These are phyloP conservation scores for Cosmia trapezina DNA, from an alignment of 2,888 invertebrate genomes.

Conservation along the genomic window DNA sequence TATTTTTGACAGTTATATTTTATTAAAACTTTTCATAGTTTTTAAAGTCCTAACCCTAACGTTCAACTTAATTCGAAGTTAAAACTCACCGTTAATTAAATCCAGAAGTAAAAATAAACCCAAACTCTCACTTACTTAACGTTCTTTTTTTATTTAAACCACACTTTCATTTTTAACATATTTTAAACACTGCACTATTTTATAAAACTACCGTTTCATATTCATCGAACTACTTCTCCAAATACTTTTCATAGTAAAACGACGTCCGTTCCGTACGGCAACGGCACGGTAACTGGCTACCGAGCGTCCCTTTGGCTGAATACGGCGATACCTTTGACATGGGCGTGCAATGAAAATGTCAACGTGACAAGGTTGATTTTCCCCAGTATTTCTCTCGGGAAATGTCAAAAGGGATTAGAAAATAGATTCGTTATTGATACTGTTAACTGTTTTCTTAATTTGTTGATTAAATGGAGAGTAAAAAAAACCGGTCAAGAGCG, in stretches of 20 bases:
- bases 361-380: conserved; percentile 63
- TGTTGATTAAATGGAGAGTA: background rate
- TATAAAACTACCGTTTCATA: conserved; percentile 6
- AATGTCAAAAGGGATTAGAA: conserved; percentile 46
- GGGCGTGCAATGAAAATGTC: conserved; percentile 64
- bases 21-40: background rate
- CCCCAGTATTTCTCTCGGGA: conserved; percentile 55
- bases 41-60: background rate
- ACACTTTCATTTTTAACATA: conserved; percentile 38
- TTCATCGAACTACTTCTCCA: conserved; percentile 40
- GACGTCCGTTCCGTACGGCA: conserved; percentile 32
- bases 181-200: conserved; percentile 48
- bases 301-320: conserved; percentile 48
- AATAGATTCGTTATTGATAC: conserved; percentile 33
- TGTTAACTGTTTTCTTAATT: background rate
- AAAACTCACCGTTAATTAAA: conserved; percentile 40
- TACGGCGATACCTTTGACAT: conserved; percentile 65
- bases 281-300: conserved; percentile 47
- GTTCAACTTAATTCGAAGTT: background rate
- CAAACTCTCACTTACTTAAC: background rate
- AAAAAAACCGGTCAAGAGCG: too few species aligned
- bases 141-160: conserved; percentile 6
- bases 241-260: background rate
- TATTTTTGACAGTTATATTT: background rate
- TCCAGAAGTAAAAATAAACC: conserved; percentile 5